Base-by-base conservation (phyloP, 2,888 invertebrate genomes). In the Seira ritae region DNA sequence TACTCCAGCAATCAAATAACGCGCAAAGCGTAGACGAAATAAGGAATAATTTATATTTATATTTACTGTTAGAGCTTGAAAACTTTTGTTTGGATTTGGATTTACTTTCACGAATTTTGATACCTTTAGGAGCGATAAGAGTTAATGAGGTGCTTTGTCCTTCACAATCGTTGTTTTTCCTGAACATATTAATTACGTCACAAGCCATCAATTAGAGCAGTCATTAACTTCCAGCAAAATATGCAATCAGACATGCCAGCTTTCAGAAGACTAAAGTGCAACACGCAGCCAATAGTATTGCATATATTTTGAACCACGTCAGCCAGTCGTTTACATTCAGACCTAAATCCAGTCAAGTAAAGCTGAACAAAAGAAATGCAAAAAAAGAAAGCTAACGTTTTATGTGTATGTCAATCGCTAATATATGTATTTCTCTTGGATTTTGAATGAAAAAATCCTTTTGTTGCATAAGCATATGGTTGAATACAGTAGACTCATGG, bases 151-250 rank as follows among this genome's bases (percentile, higher is more conserved):
- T 22, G 62, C n/a, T 62, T 62, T 22, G 62, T 62, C 62, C 62
- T 20, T 62, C 62, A 62, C 22, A 19, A 62, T 62, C 62, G 62
- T 22, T 62, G 62, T 20, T 62, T 62, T 62, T 62, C 62, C 62
- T 62, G 62, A 19, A 62, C 62, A 20, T 22, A 62, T 62, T 62
- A 62, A 62, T 62, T 62, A 62, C 62, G 62, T 62, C 62, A 62
- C 20, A 62, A 62, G 62, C 22, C 62, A 62, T 20, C 62, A 62
- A 62, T 62, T 62, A 62, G 62, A 20, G 20, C 62, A 62, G 62
- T 62, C 62, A 62, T 62, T 62, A 62, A 62, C 62, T 62, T 62
- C n/a, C n/a, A 42, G 12, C 42, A 62, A 20, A 62, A 20, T 62
- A 62, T 62, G 62, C 62, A 62, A 62, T 62, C 62, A 62, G 62